Evolutionary conservation across 2,888 invertebrate species (phyloP).

Genomic region (Crocallis elinguaria): DNA sequence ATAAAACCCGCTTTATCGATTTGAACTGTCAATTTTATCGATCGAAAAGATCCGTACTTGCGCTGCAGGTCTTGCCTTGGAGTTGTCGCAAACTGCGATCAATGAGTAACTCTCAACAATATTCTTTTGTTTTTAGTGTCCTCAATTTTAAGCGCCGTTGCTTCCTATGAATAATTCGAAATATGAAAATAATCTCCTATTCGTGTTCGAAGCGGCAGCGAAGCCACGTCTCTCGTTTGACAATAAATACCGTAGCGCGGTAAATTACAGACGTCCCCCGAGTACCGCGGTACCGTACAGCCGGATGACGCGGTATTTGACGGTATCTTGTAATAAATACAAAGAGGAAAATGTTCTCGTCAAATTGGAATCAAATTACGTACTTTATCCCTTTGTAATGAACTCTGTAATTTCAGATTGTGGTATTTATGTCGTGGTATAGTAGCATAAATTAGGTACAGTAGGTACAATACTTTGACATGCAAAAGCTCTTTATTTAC

Average conservation of each 20-base stretch:
- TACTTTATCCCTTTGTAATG: slow-evolving; percentile 33
- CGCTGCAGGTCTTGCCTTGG: too few species aligned
- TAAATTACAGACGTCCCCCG: slow-evolving; percentile 22
- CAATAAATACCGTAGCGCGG: slow-evolving; percentile 21
- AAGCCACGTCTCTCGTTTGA: slow-evolving; percentile 14
- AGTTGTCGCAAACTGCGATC: too few species aligned
- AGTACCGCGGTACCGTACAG: slow-evolving; percentile 15
- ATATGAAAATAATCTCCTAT: slow-evolving; percentile 11
- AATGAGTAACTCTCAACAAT: too few species aligned
- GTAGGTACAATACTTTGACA: too few species aligned
- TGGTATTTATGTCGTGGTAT: slow-evolving; percentile 3
- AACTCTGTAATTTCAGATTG: slow-evolving; percentile 27
- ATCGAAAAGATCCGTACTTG: too few species aligned
- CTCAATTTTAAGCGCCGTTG: background rate
- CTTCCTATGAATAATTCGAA: background rate
- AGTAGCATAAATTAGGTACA: too few species aligned
- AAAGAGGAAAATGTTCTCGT: slow-evolving; percentile 26
- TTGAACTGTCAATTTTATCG: too few species aligned
- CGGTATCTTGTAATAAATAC: slow-evolving; percentile 23
- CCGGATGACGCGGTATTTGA: slow-evolving; percentile 18
- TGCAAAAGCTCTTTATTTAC: too few species aligned
- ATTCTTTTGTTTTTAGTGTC: background rate
- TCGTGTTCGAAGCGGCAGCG: background rate
- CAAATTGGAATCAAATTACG: slow-evolving; percentile 37
- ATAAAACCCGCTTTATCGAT: too few species aligned